Evolutionary conservation across 64 coral and sea anemone species (phyloP), one percentile per base, ranked within the genome.

Genomic region (Actinia tenebrosa): DNA sequence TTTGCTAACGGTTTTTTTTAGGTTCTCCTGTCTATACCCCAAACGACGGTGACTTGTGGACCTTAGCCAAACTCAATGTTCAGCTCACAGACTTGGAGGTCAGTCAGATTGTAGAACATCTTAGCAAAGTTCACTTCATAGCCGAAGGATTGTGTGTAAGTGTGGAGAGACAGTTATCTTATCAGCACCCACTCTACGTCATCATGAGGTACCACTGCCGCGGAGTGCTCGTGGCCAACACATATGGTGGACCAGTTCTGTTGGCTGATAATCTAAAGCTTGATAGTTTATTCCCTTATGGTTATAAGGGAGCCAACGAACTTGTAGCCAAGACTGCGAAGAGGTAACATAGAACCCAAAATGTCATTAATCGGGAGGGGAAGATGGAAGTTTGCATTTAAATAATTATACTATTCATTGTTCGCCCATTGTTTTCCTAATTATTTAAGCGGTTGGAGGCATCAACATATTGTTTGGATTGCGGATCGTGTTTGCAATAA

Each of bases 121-220:
- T 91, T 15, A 45, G 17, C 9, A 86, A 94, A 56, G 77, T 87
- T 4, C 92, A 94, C 60, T 43, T 87, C 5, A 42, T 84, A 0
- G 84, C 90, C 22, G 92, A 85, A 19, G 88, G 88, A 27, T 75
- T 94, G 61, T 94, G 92, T 10, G 64, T 94, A 1, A 87, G 78
- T 19, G 7, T 94, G 27, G 86, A 90, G 44, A 75, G 92, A 55
- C 89, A 89, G 61, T 46, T 94, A 22, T 44, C 89, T n/a, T 10
- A 7, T 3, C 44, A 60, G 6, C 92, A 94, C 56, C 92, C 92
- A 27, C 80, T 94, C 17, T 56, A 94, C 44, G 88, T 87, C 53
- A 87, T 94, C 17, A 47, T 94, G 43, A 90, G 86, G 46, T 94
- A 84, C 78, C 92, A 94, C 79, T 94, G 92, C 56, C 77, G 92